A percentile compares a stretch with the other conserved stretches of the same genome.
Conservation (phyloP, 1,140 invertebrate genomes). For the Dreissena polymorpha region DNA sequence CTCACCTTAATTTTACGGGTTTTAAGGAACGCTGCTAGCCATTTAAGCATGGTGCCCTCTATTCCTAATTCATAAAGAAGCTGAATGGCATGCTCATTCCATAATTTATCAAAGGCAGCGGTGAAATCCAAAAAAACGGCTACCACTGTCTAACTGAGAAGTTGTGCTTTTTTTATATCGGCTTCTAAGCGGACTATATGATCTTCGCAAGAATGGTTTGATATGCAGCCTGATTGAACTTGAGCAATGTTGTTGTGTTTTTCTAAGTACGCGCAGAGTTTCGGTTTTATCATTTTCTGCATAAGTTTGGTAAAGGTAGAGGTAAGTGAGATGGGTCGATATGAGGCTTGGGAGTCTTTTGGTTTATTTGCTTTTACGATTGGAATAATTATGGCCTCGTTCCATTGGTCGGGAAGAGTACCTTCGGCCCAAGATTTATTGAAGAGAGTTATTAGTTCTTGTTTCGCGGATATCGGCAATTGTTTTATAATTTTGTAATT, state of each 20-base stretch:
- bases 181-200: background rate
- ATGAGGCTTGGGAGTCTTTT: constrained; percentile 14
- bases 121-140: constrained; percentile 7
- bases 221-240: background rate
- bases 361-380: background rate
- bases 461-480: background rate
- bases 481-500: background rate
- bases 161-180: background rate
- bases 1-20: too few relatives aligned
- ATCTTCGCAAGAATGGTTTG: background rate
- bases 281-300: constrained; percentile 27
- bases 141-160: background rate
- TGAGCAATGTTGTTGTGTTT: background rate
- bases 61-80: background rate
- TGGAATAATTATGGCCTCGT: constrained; percentile 10
- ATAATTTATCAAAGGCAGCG: constrained; percentile 14
- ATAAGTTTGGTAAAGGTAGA: constrained; percentile 25
- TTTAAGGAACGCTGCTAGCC: background rate
- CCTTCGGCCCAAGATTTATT: constrained; percentile 12
- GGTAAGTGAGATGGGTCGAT: constrained; percentile 18
- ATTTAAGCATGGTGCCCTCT: background rate
- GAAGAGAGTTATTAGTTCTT: background rate
- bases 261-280: background rate
- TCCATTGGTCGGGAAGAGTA: background rate
- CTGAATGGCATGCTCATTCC: background rate